Percentiles rank a stretch among this genome's conserved stretches.
phyloP scores from a whole-genome alignment of 2,113 vertebrate species.

The Rousettus leschenaultii region DNA sequence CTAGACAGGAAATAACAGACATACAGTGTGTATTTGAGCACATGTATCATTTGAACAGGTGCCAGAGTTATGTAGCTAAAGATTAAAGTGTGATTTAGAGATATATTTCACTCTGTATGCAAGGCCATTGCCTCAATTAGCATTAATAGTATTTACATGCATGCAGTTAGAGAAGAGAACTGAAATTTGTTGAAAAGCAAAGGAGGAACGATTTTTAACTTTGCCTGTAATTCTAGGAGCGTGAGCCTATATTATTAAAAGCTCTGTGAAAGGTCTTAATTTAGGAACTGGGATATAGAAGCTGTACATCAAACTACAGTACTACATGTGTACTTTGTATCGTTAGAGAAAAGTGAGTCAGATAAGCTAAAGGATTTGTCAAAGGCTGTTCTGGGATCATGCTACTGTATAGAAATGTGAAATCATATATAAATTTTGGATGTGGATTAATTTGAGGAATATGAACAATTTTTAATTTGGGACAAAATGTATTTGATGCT shows the following conservation, averaged over 20 bases:
- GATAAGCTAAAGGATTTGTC: constrained; percentile 8
- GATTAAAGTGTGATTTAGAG: constrained; percentile 73
- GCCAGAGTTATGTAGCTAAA: constrained; percentile 65
- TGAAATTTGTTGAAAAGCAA: constrained; percentile 66
- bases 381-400: background rate
- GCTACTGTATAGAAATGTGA: background rate
- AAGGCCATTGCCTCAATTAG: constrained; percentile 40
- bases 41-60: constrained; percentile 67
- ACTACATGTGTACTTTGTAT: constrained; percentile 15
- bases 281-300: constrained; percentile 60
- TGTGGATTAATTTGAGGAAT: constrained; percentile 30
- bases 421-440: background rate
- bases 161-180: constrained; percentile 41
- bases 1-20: constrained; percentile 50
- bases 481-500: background rate
- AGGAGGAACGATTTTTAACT: constrained; percentile 66
- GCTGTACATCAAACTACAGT: constrained; percentile 11
- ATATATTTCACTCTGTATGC: constrained; percentile 15
- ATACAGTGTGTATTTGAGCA: constrained; percentile 55
- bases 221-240: constrained; percentile 55
- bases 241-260: constrained; percentile 65
- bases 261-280: constrained; percentile 60
- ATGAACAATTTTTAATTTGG: background rate
- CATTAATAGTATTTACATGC: constrained; percentile 63
- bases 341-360: constrained; percentile 39